Evolutionary conservation across 1,140 invertebrate genomes (phyloP), one percentile per base, ranked within the genome.

Genomic region (Coptotermes formosanus): DNA sequence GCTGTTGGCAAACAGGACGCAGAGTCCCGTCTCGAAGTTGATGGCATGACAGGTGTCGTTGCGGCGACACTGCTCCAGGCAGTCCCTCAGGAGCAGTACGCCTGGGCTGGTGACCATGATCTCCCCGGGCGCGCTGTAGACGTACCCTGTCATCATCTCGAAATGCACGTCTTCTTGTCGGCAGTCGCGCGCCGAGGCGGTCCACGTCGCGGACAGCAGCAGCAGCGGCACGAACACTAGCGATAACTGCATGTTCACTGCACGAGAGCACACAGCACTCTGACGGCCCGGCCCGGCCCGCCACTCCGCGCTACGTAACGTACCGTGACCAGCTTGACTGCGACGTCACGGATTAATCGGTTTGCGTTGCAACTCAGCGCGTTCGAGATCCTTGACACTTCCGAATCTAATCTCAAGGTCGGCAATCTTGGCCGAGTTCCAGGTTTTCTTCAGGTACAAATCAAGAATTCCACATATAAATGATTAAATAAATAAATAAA

Each of bases 11-110:
- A 93, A 91, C 30, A 93, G 89, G 4, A 93, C 92, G 86, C 92
- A 93, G 0, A 93, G 89, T 3, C 92, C 92, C 12, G 92, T 93
- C 88, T 93, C 92, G 88, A 92, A 93, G 88, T 93, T 93, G 87
- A 92, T 89, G 43, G 92, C 88, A 84, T 89, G 88, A 87, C 92
- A 93, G 43, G 89, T 89, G 12, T 87, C 52, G 88, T 92, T 92
- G 12, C 87, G 86, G 43, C 89, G 88, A 87, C 92, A 93, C 44
- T 90, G 88, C 30, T 90, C 89, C 25, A 93, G 89, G 87, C 92
- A 93, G 32, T 93, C 92, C 11, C 90, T 89, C 19, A 93, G 87
- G 86, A 91, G 90, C 45, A 93, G 90, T 2, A 91, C 92, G 32
- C 91, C 92, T 0, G 91, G 89, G 44, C 89, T 88, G 38, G 92